These are phyloP conservation scores for Muscicapa striata DNA, from an alignment of 2,797 vertebrate species.

Conservation along the genomic window DNA sequence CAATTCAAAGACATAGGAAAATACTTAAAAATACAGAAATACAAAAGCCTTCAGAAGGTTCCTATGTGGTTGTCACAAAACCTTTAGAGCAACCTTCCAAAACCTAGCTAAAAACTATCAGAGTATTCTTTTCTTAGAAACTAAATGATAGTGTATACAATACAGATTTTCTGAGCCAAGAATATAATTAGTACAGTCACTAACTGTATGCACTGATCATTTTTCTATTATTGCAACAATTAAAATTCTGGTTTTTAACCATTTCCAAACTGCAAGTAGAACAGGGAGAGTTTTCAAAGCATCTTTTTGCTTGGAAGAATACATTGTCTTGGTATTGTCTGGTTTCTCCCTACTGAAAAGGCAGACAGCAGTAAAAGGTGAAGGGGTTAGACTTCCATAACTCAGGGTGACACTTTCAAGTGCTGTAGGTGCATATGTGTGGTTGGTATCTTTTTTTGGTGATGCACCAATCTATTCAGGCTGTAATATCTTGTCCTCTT, in stretches of 20 bases:
- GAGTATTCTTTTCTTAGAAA: conserved; percentile 26
- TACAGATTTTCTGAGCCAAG: background rate
- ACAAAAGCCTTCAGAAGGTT: background rate
- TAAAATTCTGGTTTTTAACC: background rate
- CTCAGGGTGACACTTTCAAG: background rate
- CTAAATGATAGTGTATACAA: background rate
- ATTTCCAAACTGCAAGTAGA: background rate
- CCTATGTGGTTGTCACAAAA: background rate
- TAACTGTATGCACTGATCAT: background rate
- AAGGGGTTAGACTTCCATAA: background rate
- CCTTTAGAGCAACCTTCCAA: background rate
- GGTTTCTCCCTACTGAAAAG: background rate
- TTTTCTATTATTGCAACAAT: background rate
- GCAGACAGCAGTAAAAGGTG: background rate
- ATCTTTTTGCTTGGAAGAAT: background rate
- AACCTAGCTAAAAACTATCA: background rate
- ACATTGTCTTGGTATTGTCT: background rate
- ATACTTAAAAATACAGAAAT: background rate
- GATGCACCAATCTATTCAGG: background rate
- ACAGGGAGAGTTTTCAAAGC: background rate
- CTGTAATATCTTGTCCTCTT: background rate
- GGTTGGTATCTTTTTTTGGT: background rate
- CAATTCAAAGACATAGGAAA: background rate
- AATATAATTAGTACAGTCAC: conserved; percentile 18
- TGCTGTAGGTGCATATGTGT: background rate